These are phyloP conservation scores for Edolisoma coerulescens DNA, from an alignment of 2,113 vertebrate genomes.

Conservation along the genomic window DNA sequence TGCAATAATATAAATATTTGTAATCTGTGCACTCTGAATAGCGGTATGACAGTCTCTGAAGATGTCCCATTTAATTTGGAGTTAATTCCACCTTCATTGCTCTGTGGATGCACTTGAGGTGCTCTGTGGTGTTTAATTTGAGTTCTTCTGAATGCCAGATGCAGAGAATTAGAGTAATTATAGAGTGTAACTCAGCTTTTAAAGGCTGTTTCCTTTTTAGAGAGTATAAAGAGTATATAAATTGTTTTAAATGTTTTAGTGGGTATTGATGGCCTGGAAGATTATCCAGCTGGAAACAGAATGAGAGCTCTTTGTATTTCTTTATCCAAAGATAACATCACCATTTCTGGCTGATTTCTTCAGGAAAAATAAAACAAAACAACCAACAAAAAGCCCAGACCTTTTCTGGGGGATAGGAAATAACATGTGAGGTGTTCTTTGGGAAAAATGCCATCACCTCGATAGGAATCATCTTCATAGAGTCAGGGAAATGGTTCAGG, in stretches of 20 bases:
- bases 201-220: constrained; percentile 41
- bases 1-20: not conserved
- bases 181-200: constrained; percentile 43
- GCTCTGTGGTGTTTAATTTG: constrained; percentile 55
- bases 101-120: constrained; percentile 51
- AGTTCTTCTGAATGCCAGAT: constrained; percentile 52
- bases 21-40: not conserved
- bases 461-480: not conserved
- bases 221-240: constrained; percentile 54
- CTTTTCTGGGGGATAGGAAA: no score
- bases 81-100: constrained; percentile 62
- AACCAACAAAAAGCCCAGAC: not conserved
- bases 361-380: not conserved
- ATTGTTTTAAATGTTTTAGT: constrained; percentile 52
- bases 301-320: constrained; percentile 3
- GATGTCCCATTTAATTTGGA: constrained; percentile 46
- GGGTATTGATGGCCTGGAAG: constrained; percentile 44
- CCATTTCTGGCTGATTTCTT: not conserved
- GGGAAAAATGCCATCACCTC: not conserved
- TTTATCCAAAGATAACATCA: not conserved
- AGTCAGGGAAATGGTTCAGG: not conserved
- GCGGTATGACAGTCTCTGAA: constrained; percentile 11
- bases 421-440: not conserved
- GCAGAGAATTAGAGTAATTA: constrained; percentile 60
- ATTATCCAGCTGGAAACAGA: constrained; percentile 55